These are phyloP conservation scores for Stenurella melanura DNA, from an alignment of 2,888 invertebrate genomes.

Conservation along the genomic window DNA sequence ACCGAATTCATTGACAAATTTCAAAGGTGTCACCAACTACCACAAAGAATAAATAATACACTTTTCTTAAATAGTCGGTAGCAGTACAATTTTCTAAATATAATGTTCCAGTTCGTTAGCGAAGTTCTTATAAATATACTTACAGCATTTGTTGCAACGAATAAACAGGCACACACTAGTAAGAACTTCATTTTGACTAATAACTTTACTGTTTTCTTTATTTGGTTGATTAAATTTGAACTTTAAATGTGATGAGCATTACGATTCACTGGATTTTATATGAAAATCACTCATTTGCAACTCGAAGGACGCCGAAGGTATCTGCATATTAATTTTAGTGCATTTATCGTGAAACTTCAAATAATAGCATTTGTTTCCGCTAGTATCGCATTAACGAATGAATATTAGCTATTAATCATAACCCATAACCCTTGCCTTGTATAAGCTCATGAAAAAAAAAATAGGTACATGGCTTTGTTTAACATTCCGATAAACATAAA, in stretches of 20 bases:
- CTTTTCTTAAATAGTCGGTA: no score
- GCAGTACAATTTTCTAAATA: no score
- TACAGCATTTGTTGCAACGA: constrained; percentile 22
- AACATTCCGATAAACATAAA: background rate
- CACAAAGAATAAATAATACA: no score
- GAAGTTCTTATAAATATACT: background rate
- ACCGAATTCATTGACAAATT: no score
- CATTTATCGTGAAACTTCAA: constrained; percentile 10
- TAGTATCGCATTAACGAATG: constrained; percentile 14
- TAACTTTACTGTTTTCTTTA: no score
- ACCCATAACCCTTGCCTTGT: background rate
- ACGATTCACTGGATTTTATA: constrained; percentile 21
- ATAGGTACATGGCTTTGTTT: background rate
- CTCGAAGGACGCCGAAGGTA: constrained; percentile 18
- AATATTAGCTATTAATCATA: constrained; percentile 26
- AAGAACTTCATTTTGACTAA: constrained; percentile 23
- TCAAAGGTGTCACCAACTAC: no score
- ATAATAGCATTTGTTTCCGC: constrained; percentile 34
- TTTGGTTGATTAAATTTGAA: background rate
- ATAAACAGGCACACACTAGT: background rate
- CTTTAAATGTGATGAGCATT: background rate
- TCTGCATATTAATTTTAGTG: constrained; percentile 15
- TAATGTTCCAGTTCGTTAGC: no score
- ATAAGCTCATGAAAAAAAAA: constrained; percentile 15
- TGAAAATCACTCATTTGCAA: constrained; percentile 3